Evolutionary conservation across 2,888 invertebrate species (phyloP).

Genomic region (Tholera decimalis): DNA sequence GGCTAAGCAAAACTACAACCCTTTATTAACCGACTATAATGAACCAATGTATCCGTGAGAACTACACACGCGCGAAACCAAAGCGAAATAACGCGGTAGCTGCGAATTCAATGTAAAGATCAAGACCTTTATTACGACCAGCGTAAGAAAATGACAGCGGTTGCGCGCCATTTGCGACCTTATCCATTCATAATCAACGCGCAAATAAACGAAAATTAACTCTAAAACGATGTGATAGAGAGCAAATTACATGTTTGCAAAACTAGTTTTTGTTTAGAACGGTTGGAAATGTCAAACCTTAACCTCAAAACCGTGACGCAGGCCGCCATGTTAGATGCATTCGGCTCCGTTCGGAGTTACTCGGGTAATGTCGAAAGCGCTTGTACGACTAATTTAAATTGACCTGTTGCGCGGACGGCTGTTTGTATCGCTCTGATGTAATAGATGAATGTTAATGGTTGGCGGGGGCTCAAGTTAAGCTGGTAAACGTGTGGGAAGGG

Average conservation of each 20-base stretch:
- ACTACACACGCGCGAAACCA: constrained; percentile 78
- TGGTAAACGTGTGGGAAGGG: constrained; percentile 74
- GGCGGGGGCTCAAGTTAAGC: constrained; percentile 69
- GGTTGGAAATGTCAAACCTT: constrained; percentile 90
- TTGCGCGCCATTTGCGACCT: constrained; percentile 77
- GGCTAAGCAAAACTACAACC: constrained; percentile 67
- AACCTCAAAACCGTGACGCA: constrained; percentile 90
- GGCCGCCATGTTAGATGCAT: constrained; percentile 84
- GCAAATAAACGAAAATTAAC: constrained; percentile 70
- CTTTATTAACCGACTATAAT: constrained; percentile 78
- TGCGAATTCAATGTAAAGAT: constrained; percentile 88
- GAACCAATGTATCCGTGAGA: constrained; percentile 80
- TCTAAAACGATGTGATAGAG: constrained; percentile 66
- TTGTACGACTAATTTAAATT: constrained; percentile 72
- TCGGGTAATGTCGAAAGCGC: constrained; percentile 73
- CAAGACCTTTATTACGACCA: constrained; percentile 83
- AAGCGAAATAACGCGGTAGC: constrained; percentile 77
- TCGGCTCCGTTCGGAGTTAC: constrained; percentile 79
- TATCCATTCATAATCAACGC: constrained; percentile 65
- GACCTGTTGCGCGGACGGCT: constrained; percentile 64
- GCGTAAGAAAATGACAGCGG: constrained; percentile 82
- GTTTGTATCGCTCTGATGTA: constrained; percentile 49
- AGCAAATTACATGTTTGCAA: constrained; percentile 52
- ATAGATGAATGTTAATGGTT: constrained; percentile 52
- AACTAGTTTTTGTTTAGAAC: constrained; percentile 78